phyloP scores from a whole-genome alignment of 1,140 invertebrate species.

The Trichonephila inaurata region DNA sequence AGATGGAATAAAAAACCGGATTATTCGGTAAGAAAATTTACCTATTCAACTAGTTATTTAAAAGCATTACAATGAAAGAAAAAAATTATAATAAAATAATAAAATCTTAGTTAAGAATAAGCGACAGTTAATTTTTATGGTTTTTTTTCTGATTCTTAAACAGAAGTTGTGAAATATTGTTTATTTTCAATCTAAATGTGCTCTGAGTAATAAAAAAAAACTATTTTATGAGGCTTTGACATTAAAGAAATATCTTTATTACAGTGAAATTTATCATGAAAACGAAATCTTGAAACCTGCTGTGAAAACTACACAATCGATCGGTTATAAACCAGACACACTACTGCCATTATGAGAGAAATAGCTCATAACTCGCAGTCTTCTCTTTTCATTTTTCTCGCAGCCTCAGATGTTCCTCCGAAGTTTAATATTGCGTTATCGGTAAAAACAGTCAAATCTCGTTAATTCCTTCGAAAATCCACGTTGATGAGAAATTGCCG shows the following conservation, averaged over 20 bases:
- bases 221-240: neutral
- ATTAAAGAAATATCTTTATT: neutral
- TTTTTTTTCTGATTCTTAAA: no score
- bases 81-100: no score
- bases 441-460: neutral
- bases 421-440: neutral
- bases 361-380: neutral
- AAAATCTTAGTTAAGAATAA: no score
- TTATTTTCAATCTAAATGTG: no score
- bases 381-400: neutral
- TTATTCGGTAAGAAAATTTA: no score
- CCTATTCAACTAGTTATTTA: no score
- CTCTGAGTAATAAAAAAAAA: neutral
- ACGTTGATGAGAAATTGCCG: neutral
- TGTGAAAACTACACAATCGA: neutral
- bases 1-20: no score
- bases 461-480: constrained; percentile 8
- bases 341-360: neutral
- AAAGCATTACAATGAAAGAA: no score
- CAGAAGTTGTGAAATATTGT: no score
- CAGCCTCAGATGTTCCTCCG: neutral
- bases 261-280: neutral
- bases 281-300: neutral
- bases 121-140: no score
- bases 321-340: neutral